Base-by-base conservation (phyloP, 2,113 vertebrate species). In the Amblyornis subalaris region DNA sequence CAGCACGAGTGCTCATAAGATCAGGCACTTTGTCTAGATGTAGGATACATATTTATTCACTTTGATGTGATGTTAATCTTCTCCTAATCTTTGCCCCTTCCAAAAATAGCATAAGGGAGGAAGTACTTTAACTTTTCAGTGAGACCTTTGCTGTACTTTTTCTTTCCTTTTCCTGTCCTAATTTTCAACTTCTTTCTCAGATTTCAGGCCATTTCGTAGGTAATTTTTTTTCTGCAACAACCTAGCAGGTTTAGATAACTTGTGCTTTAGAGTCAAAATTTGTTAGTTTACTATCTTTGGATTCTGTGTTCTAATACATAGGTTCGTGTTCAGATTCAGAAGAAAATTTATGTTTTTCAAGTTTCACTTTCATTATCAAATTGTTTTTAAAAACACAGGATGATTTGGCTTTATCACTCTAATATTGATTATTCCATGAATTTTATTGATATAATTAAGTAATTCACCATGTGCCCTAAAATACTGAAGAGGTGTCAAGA, bases 1-100 rank as follows among this genome's bases (percentile, higher is more conserved):
- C 88, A 94, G 50, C 36, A 51, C 47, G 83, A 95, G 88, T 77
- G 50, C 64, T 85, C 54, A 73, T 50, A 62, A 73, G 71, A 80
- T 73, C 71, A 71, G 90, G 25, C 67, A 61, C 40, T 95, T 74
- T 83, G 33, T 93, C 72, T 80, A 29, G 13, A 60, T 79, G 64
- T n/a, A 61, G 55, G 44, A 70, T 64, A 25, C 4, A 6, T 73
- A 81, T 83, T 88, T 57, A 35, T 45, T 76, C 35, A 51, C 22
- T 88, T 71, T 9, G 62, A 72, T 77, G 29, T 36, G n/a, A 50
- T 47, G 20, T 26, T 84, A 9, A 90, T 79, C 17, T 75, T 61
- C 22, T 80, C 77, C 14, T 78, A 36, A 64, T 58, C 19, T 35
- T 79, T 69, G 19, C 19, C 44, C 20, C 47, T 58, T 83, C 29